Base-by-base conservation (phyloP, 1,140 invertebrate genomes). In the Battus philenor region DNA sequence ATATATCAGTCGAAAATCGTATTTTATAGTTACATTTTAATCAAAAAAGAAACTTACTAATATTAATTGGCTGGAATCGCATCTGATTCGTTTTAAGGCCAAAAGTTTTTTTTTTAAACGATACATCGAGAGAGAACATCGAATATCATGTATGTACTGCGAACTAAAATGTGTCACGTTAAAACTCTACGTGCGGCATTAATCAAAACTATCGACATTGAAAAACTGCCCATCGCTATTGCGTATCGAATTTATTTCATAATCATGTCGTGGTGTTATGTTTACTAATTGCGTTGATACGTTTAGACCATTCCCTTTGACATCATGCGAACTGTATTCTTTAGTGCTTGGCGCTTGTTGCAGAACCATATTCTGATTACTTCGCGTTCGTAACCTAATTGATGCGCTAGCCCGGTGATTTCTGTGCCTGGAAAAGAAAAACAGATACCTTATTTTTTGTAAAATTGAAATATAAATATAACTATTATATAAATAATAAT, bases 351-450 rank as follows among this genome's bases (percentile, higher is more conserved):
- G 53, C 97, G 90, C 86, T 98, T 99, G 86, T 99, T 99, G 86
- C 97, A 99, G 86, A 99, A 99, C 97, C 97, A 99, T 85, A 99
- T 98, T 79, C 97, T 89, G 68, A 99, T 98, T 9, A 99, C 97
- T 89, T 99, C 97, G 44, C 97, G 89, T 71, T 99, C 97, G 84
- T 98, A 98, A 47, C 97, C 97, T 17, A 99, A 87, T 75, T 98
- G 94, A 68, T 98, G 95, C 13, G 97, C 96, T 41, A 99, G 85
- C 11, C 95, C 94, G 13, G 97, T 98, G 80, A 99, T 98, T 89
- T 98, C 97, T 44, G 95, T 96, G 58, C 97, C 97, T 97, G 85
- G 11, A 88, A 89, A 68, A 20, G 44, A 32, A 44, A 56, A 56
- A 54, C 32, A 9, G n/a, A n/a, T n/a, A n/a, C n/a, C n/a, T n/a